Conservation (phyloP, 2,888 invertebrate species). For the Mythimna impura region DNA sequence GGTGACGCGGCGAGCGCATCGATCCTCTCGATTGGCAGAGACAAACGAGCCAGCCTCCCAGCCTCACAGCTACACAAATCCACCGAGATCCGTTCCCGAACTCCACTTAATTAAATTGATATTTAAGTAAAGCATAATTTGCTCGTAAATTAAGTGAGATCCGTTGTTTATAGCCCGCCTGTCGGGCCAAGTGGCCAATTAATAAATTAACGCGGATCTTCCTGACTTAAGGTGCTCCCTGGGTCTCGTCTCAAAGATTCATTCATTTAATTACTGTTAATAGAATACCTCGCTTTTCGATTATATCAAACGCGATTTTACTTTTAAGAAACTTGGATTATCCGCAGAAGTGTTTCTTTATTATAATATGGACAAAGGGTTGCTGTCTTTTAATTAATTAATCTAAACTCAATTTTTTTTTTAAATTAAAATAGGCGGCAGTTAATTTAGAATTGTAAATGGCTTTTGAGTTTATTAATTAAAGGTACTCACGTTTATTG, state of each 20-base stretch:
- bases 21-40: constrained; percentile 81
- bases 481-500: neutral
- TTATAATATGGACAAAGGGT: constrained; percentile 22
- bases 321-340: constrained; percentile 40
- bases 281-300: constrained; percentile 66
- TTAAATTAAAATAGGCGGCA: neutral
- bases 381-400: constrained; percentile 1
- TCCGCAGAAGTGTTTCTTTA: constrained; percentile 7
- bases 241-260: constrained; percentile 82
- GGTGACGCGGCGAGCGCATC: constrained; percentile 56
- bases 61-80: constrained; percentile 74
- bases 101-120: constrained; percentile 90
- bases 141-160: constrained; percentile 90
- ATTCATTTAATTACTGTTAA: constrained; percentile 86
- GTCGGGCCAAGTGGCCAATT: constrained; percentile 87
- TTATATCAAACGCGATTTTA: constrained; percentile 61
- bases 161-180: constrained; percentile 87
- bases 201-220: constrained; percentile 89
- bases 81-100: constrained; percentile 81
- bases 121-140: constrained; percentile 90
- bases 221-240: constrained; percentile 85
- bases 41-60: constrained; percentile 76
- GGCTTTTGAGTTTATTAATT: neutral
- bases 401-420: neutral
- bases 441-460: neutral